Base-by-base conservation (phyloP, 2,888 invertebrate genomes). In the Epsilonema sp. region DNA sequence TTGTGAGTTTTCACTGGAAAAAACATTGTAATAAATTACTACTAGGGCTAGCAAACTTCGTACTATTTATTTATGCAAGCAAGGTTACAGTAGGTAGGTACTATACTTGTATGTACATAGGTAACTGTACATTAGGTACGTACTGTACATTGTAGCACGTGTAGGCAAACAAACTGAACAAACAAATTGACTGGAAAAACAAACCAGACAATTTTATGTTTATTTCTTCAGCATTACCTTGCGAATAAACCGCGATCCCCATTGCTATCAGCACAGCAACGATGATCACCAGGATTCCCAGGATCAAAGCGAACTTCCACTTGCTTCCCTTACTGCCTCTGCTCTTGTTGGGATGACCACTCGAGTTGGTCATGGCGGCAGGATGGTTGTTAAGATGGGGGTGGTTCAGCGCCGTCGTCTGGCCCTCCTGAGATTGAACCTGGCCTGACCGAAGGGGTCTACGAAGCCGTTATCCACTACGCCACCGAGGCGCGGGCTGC, bases 161-260 rank as follows among this genome's bases (percentile, higher is more conserved):
- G n/a, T n/a, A n/a, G n/a, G n/a, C n/a, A n/a, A n/a, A n/a, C n/a
- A n/a, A n/a, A n/a, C n/a, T n/a, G n/a, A n/a, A n/a, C n/a, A n/a
- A n/a, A n/a, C n/a, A n/a, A n/a, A n/a, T n/a, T n/a, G n/a, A n/a
- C n/a, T n/a, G n/a, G n/a, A n/a, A n/a, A n/a, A n/a, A n/a, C n/a
- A n/a, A n/a, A n/a, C n/a, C n/a, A n/a, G n/a, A n/a, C n/a, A n/a
- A n/a, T n/a, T n/a, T n/a, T n/a, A n/a, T n/a, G n/a, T n/a, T n/a
- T n/a, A n/a, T n/a, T n/a, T n/a, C n/a, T n/a, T n/a, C n/a, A n/a
- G n/a, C n/a, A n/a, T 31, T 37, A 48, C 48, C 39, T 47, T 48
- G 48, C 24, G 48, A 48, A 20, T 47, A 48, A 3, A 48, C 48
- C 13, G 48, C 45, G 11, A 48, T 26, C 3, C 48, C 48, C 45